phyloP scores from a whole-genome alignment of 2,113 vertebrate genomes.

The Balaeniceps rex region DNA sequence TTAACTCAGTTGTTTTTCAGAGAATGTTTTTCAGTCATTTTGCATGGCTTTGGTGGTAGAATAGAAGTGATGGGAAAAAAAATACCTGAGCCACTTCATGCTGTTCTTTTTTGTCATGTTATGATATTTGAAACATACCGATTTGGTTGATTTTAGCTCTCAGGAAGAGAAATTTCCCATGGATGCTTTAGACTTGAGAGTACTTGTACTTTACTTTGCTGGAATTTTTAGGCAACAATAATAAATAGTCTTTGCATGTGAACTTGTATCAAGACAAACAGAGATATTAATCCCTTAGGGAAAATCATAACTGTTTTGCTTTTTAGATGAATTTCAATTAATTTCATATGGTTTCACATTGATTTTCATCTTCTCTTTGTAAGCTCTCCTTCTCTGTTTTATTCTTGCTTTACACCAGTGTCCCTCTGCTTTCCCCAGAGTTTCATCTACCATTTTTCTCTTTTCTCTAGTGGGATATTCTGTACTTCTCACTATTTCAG shows the following conservation, averaged over 20 bases:
- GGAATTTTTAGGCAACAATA: conserved; percentile 51
- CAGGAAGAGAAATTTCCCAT: conserved; percentile 32
- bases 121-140: not conserved
- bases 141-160: conserved; percentile 12
- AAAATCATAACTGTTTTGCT: conserved; percentile 5
- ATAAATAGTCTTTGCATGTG: conserved; percentile 54
- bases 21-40: not conserved
- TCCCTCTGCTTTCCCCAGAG: not conserved
- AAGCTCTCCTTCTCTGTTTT: not conserved
- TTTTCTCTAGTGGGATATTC: not conserved
- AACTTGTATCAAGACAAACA: conserved; percentile 41
- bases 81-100: not conserved
- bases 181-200: conserved; percentile 11
- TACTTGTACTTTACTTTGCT: not conserved
- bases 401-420: not conserved
- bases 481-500: not conserved
- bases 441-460: not conserved
- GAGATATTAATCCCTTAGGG: conserved; percentile 20
- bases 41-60: conserved; percentile 8
- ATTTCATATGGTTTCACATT: not conserved
- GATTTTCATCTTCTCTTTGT: not conserved
- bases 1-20: conserved; percentile 13
- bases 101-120: not conserved
- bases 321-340: conserved; percentile 1
- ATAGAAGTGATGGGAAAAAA: not conserved